Evolutionary conservation across 2,888 invertebrate species (phyloP).

Genomic region (Ferrisia virgata): DNA sequence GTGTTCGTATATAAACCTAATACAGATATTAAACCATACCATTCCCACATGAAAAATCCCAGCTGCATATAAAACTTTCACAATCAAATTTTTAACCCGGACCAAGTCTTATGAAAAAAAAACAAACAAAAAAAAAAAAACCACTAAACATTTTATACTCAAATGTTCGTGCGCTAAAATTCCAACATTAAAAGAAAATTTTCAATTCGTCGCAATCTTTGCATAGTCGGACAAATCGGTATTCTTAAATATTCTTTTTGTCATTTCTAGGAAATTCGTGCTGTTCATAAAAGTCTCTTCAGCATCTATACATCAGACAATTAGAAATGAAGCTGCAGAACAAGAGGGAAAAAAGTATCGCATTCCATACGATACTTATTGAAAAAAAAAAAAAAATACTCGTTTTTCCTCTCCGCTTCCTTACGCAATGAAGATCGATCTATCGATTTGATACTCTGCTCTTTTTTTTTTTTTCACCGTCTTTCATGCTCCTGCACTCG

Average conservation of each 20-base stretch:
- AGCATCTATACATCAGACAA: background rate
- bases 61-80: background rate
- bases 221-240: background rate
- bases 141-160: background rate
- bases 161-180: background rate
- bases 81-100: background rate
- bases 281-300: background rate
- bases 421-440: slow-evolving; percentile 39
- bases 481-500: background rate
- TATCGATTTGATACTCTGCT: slow-evolving; percentile 32
- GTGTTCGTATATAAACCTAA: background rate
- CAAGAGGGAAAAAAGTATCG: background rate
- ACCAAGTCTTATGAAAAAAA: background rate
- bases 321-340: background rate
- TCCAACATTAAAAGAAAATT: background rate
- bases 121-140: no score
- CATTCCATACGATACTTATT: background rate
- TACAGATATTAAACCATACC: slow-evolving; percentile 5
- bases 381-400: slow-evolving; percentile 36
- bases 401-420: slow-evolving; percentile 2
- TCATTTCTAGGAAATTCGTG: background rate
- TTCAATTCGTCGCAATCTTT: background rate
- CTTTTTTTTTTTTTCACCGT: slow-evolving; percentile 27
- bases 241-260: background rate
- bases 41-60: background rate